Evolutionary conservation across 1,140 invertebrate species (phyloP).

Genomic region (Chrysomallon squamiferum): DNA sequence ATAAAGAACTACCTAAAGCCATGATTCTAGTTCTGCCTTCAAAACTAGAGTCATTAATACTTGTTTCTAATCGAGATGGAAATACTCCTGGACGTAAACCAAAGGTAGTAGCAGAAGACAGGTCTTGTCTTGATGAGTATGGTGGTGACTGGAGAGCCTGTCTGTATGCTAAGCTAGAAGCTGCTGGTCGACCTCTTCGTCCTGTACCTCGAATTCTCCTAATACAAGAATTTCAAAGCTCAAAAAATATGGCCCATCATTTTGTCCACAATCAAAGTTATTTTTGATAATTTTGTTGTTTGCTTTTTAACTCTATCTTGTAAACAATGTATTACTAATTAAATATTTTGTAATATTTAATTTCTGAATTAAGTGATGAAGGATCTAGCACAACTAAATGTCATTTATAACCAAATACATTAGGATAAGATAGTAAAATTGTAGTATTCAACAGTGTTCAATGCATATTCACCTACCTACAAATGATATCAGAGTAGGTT

Average conservation of each 20-base stretch:
- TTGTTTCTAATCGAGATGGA: not conserved
- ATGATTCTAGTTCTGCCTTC: not conserved
- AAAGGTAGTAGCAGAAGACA: slow-evolving; percentile 1
- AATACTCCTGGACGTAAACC: not conserved
- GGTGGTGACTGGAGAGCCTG: slow-evolving; percentile 1
- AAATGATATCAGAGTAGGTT: too few relatives aligned
- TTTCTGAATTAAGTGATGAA: not conserved
- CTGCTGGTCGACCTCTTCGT: slow-evolving; percentile 1
- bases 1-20: not conserved
- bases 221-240: not conserved
- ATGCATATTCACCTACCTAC: too few relatives aligned
- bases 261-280: not conserved
- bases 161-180: not conserved
- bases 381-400: not conserved
- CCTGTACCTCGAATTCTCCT: slow-evolving; percentile 10
- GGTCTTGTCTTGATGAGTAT: not conserved
- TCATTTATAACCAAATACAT: not conserved
- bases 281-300: not conserved
- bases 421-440: too few relatives aligned
- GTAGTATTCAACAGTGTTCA: too few relatives aligned
- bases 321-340: not conserved
- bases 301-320: not conserved
- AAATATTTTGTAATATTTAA: not conserved
- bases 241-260: not conserved
- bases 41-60: not conserved